phyloP scores from a whole-genome alignment of 2,888 invertebrate genomes.

The Pammene fasciana region DNA sequence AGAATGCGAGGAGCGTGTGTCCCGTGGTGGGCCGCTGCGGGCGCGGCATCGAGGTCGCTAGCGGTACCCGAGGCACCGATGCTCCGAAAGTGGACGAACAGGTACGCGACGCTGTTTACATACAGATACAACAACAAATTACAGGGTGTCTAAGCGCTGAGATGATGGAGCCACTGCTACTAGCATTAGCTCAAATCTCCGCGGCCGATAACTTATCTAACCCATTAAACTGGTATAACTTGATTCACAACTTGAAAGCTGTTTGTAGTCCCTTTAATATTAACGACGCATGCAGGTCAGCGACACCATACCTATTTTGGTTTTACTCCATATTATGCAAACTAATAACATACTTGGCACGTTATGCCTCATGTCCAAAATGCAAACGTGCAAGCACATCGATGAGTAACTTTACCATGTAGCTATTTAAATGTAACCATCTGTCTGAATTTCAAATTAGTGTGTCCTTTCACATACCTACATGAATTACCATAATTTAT shows the following conservation, averaged over 20 bases:
- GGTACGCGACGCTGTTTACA: conserved; percentile 81
- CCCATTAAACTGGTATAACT: conserved; percentile 56
- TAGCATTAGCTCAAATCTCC: conserved; percentile 47
- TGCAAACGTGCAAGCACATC: conserved; percentile 50
- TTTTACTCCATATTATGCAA: conserved; percentile 43
- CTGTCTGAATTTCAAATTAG: conserved; percentile 52
- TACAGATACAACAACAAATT: conserved; percentile 76
- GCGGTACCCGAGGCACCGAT: conserved; percentile 78
- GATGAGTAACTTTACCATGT: conserved; percentile 51
- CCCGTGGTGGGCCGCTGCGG: conserved; percentile 76
- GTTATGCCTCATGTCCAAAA: conserved; percentile 45
- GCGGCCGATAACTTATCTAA: conserved; percentile 52
- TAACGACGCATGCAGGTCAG: conserved; percentile 55
- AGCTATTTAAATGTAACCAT: conserved; percentile 49
- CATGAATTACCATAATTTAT: conserved; percentile 46
- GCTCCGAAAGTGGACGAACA: conserved; percentile 82
- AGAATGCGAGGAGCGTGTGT: conserved; percentile 72
- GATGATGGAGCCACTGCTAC: conserved; percentile 16
- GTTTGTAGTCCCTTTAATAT: conserved; percentile 55
- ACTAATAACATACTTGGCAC: conserved; percentile 48
- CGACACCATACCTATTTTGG: conserved; percentile 59
- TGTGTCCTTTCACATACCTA: conserved; percentile 52
- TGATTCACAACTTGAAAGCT: conserved; percentile 61
- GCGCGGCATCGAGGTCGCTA: conserved; percentile 80
- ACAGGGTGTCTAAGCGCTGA: conserved; percentile 64